Evolutionary conservation across 2,113 vertebrate genomes (phyloP).

Genomic region (Sturnus vulgaris): DNA sequence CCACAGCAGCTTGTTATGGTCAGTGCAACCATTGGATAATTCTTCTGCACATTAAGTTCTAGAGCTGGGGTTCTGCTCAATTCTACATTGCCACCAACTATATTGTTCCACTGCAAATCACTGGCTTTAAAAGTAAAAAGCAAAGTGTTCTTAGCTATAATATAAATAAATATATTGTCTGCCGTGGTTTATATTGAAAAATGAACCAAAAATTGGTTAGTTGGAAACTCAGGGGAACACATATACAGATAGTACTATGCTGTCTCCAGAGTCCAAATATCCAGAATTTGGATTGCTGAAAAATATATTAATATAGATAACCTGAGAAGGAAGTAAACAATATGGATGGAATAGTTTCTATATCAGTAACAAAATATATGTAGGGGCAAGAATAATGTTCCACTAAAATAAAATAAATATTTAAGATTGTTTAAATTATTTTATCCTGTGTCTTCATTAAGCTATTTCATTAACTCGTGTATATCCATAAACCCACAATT

Average conservation of each 20-base stretch:
- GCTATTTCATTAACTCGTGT: neutral
- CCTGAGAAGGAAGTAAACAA: neutral
- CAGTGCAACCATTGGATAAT: neutral
- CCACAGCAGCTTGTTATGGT: neutral
- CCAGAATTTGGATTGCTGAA: neutral
- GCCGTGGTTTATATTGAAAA: neutral
- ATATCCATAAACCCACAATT: neutral
- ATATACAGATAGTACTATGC: neutral
- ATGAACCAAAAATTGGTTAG: neutral
- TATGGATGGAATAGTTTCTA: neutral
- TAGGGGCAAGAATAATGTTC: neutral
- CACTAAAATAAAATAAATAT: neutral
- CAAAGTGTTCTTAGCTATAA: neutral
- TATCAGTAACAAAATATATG: neutral
- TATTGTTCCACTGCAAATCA: neutral
- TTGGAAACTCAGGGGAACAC: neutral
- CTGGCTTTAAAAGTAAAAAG: neutral
- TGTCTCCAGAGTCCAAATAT: neutral
- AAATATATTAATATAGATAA: neutral
- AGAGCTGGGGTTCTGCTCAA: neutral
- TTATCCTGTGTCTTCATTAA: neutral
- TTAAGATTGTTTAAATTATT: neutral
- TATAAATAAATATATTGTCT: neutral
- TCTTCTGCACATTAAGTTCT: fast-evolving
- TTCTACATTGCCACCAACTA: neutral